Conservation (phyloP, 2,888 invertebrate species). For the Sericinus montela region DNA sequence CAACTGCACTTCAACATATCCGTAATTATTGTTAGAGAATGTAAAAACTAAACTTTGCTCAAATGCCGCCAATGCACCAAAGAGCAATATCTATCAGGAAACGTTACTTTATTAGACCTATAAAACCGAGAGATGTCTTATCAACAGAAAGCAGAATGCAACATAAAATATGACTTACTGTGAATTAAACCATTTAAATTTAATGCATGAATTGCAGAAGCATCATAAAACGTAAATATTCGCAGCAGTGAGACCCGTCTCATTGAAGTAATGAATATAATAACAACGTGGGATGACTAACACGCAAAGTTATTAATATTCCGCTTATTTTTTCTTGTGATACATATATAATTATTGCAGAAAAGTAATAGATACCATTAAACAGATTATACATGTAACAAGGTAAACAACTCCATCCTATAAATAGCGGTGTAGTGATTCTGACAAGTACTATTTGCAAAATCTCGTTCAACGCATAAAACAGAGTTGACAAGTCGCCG, state of each 20-base stretch:
- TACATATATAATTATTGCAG: too few relatives aligned
- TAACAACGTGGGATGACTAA: not conserved
- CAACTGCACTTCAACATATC: too few relatives aligned
- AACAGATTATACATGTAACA: not conserved
- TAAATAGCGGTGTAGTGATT: conserved; percentile 25
- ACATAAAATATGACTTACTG: conserved; percentile 29
- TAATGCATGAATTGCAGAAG: conserved; percentile 17
- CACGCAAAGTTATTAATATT: not conserved
- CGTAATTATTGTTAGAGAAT: too few relatives aligned
- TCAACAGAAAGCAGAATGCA: conserved; percentile 32
- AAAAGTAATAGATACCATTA: not conserved
- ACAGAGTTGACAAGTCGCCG: conserved; percentile 28
- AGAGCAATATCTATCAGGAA: conserved; percentile 46
- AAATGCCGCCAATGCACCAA: too few relatives aligned
- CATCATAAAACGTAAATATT: conserved; percentile 18
- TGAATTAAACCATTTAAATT: conserved; percentile 27
- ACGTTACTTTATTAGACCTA: conserved; percentile 48
- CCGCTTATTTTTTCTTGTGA: not conserved
- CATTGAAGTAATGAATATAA: conserved; percentile 4
- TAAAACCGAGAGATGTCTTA: conserved; percentile 43
- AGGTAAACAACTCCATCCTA: conserved; percentile 20
- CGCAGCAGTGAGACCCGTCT: conserved; percentile 3
- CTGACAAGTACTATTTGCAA: conserved; percentile 37
- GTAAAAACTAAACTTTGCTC: too few relatives aligned
- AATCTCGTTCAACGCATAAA: conserved; percentile 33